Evolutionary conservation across 2,888 invertebrate genomes (phyloP).

Genomic region (Cryptocephalus moraei): DNA sequence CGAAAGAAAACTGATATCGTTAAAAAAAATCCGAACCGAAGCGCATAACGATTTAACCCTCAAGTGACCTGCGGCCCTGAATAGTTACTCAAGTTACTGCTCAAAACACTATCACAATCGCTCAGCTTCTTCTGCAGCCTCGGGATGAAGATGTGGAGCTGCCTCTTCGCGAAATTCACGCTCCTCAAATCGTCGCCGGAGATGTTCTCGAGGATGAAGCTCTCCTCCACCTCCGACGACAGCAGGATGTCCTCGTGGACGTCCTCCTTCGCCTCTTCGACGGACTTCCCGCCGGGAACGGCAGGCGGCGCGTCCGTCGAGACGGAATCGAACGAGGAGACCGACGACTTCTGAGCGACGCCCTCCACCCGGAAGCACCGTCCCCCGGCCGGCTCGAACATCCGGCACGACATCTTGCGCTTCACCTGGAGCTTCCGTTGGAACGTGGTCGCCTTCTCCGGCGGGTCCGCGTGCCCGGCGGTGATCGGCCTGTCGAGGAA

Average conservation of each 20-base stretch:
- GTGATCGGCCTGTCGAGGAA: slow-evolving; percentile 2
- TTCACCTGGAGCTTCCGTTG: no score
- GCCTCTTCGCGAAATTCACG: slow-evolving; percentile 37
- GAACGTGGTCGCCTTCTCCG: no score
- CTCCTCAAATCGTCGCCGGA: slow-evolving; percentile 4
- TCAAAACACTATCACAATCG: slow-evolving; percentile 27
- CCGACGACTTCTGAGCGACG: neutral
- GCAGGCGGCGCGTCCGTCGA: no score
- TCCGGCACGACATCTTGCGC: no score
- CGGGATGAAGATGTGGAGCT: slow-evolving; percentile 68
- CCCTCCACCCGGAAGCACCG: slow-evolving; percentile 6
- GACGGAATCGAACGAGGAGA: no score
- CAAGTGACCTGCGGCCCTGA: slow-evolving; percentile 5
- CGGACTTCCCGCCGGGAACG: no score
- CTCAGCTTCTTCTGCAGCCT: slow-evolving; percentile 45
- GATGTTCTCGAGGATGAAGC: slow-evolving; percentile 6
- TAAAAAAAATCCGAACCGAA: no score
- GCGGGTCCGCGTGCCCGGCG: neutral
- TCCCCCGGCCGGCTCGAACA: no score
- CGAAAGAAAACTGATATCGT: no score
- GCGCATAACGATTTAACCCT: no score
- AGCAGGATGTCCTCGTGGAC: slow-evolving; percentile 8
- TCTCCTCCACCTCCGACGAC: slow-evolving; percentile 18
- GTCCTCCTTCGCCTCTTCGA: neutral
- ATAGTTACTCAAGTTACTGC: slow-evolving; percentile 20